phyloP scores from a whole-genome alignment of 2,113 vertebrate genomes.

The Cairina moschata region DNA sequence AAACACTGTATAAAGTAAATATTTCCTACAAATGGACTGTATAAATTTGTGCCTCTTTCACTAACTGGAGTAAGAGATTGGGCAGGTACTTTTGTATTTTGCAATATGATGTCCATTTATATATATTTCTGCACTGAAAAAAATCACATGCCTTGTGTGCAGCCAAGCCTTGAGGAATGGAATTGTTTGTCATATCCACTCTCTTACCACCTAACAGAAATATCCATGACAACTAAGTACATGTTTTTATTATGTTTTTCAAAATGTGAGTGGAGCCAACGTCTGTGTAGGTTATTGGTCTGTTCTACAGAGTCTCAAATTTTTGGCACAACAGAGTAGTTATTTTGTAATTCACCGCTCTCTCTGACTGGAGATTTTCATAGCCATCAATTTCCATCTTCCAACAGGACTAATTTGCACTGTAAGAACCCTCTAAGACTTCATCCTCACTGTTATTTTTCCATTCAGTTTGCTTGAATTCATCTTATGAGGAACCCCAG shows the following conservation, averaged over 20 bases:
- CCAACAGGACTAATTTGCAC: not conserved
- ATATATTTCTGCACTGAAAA: not conserved
- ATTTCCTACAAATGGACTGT: not conserved
- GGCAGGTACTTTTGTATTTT: not conserved
- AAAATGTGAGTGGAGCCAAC: not conserved
- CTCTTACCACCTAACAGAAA: not conserved
- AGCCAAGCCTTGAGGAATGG: not conserved
- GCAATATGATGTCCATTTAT: not conserved
- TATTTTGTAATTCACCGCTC: not conserved
- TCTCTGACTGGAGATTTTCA: not conserved
- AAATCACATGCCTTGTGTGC: not conserved
- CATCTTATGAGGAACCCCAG: not conserved
- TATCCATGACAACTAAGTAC: not conserved
- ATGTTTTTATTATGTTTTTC: not conserved
- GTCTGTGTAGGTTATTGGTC: not conserved
- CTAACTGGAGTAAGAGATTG: not conserved
- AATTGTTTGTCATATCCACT: not conserved
- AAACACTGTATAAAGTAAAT: not conserved
- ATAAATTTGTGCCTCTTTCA: not conserved
- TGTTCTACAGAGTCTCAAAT: not conserved
- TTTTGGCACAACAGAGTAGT: not conserved
- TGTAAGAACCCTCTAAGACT: not conserved
- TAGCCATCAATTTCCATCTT: not conserved
- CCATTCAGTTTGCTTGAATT: not conserved
- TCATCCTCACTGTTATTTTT: not conserved